Conservation (phyloP, 2,888 invertebrate genomes). For the Nemapogon koenigi region DNA sequence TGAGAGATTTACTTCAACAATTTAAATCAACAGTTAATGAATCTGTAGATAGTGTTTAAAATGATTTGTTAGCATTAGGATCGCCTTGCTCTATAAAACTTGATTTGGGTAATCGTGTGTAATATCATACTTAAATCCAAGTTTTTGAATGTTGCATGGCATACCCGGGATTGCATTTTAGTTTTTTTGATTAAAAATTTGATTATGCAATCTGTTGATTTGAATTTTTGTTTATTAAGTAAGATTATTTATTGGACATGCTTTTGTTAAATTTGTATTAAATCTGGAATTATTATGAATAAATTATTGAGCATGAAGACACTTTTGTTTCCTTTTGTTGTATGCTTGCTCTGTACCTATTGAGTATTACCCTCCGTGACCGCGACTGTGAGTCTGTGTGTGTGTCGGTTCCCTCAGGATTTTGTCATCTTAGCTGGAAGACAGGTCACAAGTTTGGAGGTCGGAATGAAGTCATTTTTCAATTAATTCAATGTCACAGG, state of each 20-base stretch:
- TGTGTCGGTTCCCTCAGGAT: constrained; percentile 33
- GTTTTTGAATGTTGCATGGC: constrained; percentile 57
- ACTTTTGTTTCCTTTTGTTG: no score
- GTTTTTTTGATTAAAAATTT: constrained; percentile 56
- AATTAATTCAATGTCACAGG: constrained; percentile 56
- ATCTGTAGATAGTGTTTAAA: constrained; percentile 34
- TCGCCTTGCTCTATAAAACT: constrained; percentile 51
- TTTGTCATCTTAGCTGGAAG: constrained; percentile 27
- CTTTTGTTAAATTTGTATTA: constrained; percentile 27
- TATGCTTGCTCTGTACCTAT: no score
- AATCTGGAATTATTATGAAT: neutral
- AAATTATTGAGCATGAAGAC: constrained; percentile 6
- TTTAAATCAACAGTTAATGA: constrained; percentile 22
- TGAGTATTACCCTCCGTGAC: no score
- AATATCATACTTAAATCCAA: constrained; percentile 39
- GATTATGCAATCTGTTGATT: constrained; percentile 55
- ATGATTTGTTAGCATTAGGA: constrained; percentile 22
- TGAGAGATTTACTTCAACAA: constrained; percentile 57
- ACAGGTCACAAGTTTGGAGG: constrained; percentile 39
- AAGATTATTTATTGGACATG: no score
- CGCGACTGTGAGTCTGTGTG: constrained; percentile 2
- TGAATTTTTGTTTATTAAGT: constrained; percentile 20
- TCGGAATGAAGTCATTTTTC: constrained; percentile 45
- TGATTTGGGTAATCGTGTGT: constrained; percentile 52
- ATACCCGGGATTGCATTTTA: constrained; percentile 57